phyloP scores from a whole-genome alignment of 2,888 invertebrate species.

The Caenorhabditis uteleia region DNA sequence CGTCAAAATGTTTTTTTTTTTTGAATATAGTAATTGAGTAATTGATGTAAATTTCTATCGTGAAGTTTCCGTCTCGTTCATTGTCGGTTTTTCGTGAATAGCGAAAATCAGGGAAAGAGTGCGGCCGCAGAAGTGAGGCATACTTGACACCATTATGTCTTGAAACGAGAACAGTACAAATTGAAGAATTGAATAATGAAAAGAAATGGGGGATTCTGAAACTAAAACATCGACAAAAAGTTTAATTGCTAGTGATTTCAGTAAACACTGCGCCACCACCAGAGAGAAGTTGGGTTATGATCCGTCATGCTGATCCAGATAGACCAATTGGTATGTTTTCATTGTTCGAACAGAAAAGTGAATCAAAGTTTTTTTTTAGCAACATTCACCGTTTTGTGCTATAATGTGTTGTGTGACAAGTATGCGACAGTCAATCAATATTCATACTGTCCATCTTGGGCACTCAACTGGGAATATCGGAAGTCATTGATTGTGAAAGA shows the following conservation, averaged over 20 bases:
- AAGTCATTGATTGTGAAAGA: conserved; percentile 92
- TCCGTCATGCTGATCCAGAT: conserved; percentile 60
- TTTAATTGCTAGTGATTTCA: conserved; percentile 43
- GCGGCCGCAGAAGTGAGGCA: neutral
- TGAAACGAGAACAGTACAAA: neutral
- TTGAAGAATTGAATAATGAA: too few relatives aligned
- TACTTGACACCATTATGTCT: neutral
- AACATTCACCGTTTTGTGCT: conserved; percentile 95
- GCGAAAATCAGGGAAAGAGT: neutral
- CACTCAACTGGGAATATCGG: conserved; percentile 96
- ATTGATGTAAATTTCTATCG: too few relatives aligned
- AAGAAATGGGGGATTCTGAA: too few relatives aligned
- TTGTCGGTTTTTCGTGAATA: too few relatives aligned
- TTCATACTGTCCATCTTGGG: conserved; percentile 99
- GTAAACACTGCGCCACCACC: conserved; percentile 60
- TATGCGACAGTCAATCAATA: conserved; percentile 97
- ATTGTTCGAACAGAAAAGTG: neutral
- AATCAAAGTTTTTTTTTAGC: conserved; percentile 42
- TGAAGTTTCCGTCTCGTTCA: too few relatives aligned
- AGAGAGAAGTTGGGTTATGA: conserved; percentile 60
- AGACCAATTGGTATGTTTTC: conserved; percentile 58
- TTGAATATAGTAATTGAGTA: too few relatives aligned
- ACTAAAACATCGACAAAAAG: too few relatives aligned
- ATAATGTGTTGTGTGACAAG: conserved; percentile 98
- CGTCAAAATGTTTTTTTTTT: too few relatives aligned